phyloP scores from a whole-genome alignment of 2,113 vertebrate species.

The Nerophis lumbriciformis region DNA sequence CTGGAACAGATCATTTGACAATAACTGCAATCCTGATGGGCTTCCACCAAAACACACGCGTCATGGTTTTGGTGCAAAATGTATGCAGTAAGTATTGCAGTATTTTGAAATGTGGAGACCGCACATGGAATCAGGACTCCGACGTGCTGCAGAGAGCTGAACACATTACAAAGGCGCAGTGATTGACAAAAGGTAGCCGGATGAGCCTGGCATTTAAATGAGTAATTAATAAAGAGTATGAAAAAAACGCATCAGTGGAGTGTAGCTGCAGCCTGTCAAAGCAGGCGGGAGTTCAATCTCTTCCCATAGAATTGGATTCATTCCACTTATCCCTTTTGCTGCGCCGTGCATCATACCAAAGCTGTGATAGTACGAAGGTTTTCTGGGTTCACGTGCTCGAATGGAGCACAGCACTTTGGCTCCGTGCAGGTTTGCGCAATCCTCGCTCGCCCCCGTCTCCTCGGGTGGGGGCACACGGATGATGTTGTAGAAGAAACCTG shows the following conservation, averaged over 20 bases:
- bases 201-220: slow-evolving; percentile 36
- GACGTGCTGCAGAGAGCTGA: slow-evolving; percentile 22
- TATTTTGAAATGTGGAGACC: not conserved
- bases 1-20: too few relatives aligned
- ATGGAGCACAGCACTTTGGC: slow-evolving; percentile 83
- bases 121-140: too few relatives aligned
- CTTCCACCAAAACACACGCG: not conserved
- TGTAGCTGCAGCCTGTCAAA: slow-evolving; percentile 19
- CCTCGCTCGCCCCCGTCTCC: slow-evolving; percentile 50
- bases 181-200: slow-evolving; percentile 33
- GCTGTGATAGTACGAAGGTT: slow-evolving; percentile 91
- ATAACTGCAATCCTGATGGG: not conserved
- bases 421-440: slow-evolving; percentile 69
- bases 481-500: slow-evolving; percentile 85
- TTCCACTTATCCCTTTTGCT: slow-evolving; percentile 14
- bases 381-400: slow-evolving; percentile 68
- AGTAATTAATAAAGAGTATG: slow-evolving; percentile 35
- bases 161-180: slow-evolving; percentile 34
- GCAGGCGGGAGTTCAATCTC: slow-evolving; percentile 2
- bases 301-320: slow-evolving; percentile 16
- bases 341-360: slow-evolving; percentile 73
- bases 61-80: not conserved
- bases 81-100: not conserved
- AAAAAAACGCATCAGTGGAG: slow-evolving; percentile 6
- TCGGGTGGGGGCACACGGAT: slow-evolving; percentile 75